Percentiles rank a stretch among this genome's conserved stretches.
phyloP scores from a whole-genome alignment of 2,797 vertebrate species.

The Monodelphis domestica region DNA sequence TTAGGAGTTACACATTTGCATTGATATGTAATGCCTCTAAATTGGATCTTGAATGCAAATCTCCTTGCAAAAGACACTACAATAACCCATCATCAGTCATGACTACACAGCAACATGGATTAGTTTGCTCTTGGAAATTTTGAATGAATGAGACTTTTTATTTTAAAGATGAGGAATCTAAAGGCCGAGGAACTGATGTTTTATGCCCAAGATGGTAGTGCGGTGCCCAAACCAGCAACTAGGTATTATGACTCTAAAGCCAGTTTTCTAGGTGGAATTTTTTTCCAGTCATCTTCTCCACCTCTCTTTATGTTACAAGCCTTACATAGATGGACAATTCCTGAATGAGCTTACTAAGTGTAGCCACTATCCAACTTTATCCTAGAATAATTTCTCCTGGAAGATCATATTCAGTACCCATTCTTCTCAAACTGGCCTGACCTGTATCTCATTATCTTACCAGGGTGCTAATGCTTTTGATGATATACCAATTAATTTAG shows the following conservation, averaged over 20 bases:
- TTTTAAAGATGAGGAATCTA: not conserved
- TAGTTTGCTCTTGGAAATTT: not conserved
- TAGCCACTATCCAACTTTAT: no score
- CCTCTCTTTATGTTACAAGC: not conserved
- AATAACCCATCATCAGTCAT: not conserved
- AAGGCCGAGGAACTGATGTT: not conserved
- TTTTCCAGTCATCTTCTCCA: not conserved
- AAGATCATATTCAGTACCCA: not conserved
- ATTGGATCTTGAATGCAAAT: not conserved
- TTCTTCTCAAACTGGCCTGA: not conserved
- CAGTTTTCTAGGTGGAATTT: not conserved
- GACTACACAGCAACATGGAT: not conserved
- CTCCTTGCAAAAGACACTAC: not conserved
- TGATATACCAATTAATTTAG: not conserved
- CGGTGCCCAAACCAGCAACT: not conserved
- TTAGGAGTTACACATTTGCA: not conserved
- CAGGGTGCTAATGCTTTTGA: not conserved
- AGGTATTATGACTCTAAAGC: no score
- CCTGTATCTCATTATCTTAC: not conserved
- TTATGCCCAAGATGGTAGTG: not conserved
- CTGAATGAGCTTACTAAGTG: not conserved
- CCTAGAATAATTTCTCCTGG: not conserved
- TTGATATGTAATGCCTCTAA: not conserved
- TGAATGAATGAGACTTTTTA: not conserved
- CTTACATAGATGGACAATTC: not conserved